Evolutionary conservation across 2,113 vertebrate species (phyloP), one percentile per base, ranked within the genome.

Genomic region (Amphiprion percula): DNA sequence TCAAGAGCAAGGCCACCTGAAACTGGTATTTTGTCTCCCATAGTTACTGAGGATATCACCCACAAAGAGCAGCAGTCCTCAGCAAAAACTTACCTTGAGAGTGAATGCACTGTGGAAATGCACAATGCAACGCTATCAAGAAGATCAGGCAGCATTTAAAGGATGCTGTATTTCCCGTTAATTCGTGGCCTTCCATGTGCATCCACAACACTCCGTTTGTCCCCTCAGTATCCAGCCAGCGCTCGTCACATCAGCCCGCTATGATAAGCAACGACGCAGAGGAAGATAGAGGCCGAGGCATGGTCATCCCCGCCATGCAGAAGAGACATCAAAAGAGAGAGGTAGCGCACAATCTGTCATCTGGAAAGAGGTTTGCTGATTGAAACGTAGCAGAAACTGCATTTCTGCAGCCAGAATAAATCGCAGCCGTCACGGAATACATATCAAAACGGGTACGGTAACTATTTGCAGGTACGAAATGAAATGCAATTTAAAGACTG

Each of bases 1-100:
- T 68, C 10, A 26, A 79, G 33, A 37, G 62, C 63, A 4, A 56
- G 67, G 66, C 64, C 52, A 70, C 30, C 10, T 60, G 66, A 19
- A 69, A 46, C 28, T 28, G 58, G 49, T 68, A 17, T 49, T 64
- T 58, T 68, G 24, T 26, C 30, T 66, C 64, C 61, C 26, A 21
- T 41, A 0, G 70, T 62, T 68, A 52, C 17, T 17, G 4, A 61
- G 12, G 46, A 61, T 21, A 30, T 63, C 67, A 14, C 30, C 46
- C 8, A 15, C 60, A 65, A 71, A 50, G 33, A 68, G 55, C 55
- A 0, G 26, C 37, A 19, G 1, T 68, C 33, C 17, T 56, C 11
- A 15, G 10, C 28, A 30, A 5, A 10, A 54, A 30, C 5, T 33
- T 10, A 24, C 30, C 12, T 24, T 56, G 12, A 17, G 15, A 15